Evolutionary conservation across 1,140 invertebrate species (phyloP).

Genomic region (Augochlora pura): DNA sequence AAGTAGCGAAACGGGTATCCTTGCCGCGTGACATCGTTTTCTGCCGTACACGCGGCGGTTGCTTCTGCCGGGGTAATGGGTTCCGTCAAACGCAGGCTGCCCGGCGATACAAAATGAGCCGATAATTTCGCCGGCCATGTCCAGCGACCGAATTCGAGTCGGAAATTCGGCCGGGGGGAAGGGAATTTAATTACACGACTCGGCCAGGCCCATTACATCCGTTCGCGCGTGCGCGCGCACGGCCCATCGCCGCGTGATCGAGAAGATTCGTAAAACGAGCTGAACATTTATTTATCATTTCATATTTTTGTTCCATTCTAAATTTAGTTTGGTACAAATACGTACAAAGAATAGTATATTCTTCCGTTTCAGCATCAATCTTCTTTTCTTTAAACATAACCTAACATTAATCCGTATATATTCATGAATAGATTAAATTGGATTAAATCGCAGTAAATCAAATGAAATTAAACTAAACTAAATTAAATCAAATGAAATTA

Average conservation of each 20-base stretch:
- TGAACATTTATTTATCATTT: too few species aligned
- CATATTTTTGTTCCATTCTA: too few species aligned
- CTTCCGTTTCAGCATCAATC: too few species aligned
- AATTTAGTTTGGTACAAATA: too few species aligned
- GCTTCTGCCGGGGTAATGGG: conserved; percentile 22
- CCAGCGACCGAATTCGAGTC: conserved; percentile 13
- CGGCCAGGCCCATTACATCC: background rate
- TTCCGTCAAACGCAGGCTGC: conserved; percentile 8
- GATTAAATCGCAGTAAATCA: too few species aligned
- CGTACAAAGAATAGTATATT: too few species aligned
- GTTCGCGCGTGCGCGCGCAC: too few species aligned
- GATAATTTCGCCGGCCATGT: conserved; percentile 31
- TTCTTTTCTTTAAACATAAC: too few species aligned
- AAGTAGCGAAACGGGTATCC: background rate
- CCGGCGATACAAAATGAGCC: conserved; percentile 26
- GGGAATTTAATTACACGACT: conserved; percentile 29
- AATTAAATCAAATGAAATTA: too few species aligned
- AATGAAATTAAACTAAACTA: too few species aligned
- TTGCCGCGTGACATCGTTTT: conserved; percentile 1
- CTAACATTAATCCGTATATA: too few species aligned
- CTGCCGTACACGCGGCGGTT: background rate
- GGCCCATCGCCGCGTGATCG: background rate
- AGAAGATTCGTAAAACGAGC: background rate
- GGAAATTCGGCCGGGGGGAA: conserved; percentile 4
- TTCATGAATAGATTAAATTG: too few species aligned